These are phyloP conservation scores for Procavia capensis DNA, from an alignment of 2,113 vertebrate genomes.

Conservation along the genomic window DNA sequence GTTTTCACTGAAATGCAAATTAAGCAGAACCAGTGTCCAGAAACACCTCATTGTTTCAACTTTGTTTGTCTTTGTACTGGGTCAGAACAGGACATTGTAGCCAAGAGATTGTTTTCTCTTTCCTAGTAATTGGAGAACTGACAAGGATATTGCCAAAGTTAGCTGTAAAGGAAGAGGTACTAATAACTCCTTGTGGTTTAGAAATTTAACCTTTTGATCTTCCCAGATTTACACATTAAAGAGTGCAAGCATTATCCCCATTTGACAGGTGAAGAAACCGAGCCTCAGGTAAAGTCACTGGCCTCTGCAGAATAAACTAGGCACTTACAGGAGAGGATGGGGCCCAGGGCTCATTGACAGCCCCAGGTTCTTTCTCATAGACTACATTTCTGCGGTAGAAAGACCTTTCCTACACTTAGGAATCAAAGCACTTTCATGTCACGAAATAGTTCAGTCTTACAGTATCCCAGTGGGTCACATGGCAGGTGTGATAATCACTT, in stretches of 20 bases:
- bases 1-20: slow-evolving; percentile 62
- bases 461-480: not conserved
- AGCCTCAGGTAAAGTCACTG: slow-evolving; percentile 33
- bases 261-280: not conserved
- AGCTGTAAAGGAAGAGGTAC: not conserved
- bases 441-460: not conserved
- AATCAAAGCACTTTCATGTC: not conserved
- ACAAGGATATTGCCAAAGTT: not conserved
- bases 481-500: not conserved
- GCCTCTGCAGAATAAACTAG: not conserved
- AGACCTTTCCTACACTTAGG: not conserved
- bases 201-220: slow-evolving; percentile 36
- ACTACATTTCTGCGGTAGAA: not conserved
- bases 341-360: not conserved
- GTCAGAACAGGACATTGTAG: not conserved
- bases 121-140: slow-evolving; percentile 42
- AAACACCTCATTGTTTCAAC: not conserved
- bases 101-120: not conserved
- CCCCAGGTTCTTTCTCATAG: not conserved
- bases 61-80: slow-evolving; percentile 10
- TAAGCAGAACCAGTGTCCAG: not conserved
- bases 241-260: not conserved
- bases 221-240: not conserved
- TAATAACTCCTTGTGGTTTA: not conserved
- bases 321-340: not conserved